Percentiles rank a stretch among this genome's conserved stretches.
Evolutionary conservation across 1,140 invertebrate species (phyloP).

Genomic region (Aphaenogaster floridana): DNA sequence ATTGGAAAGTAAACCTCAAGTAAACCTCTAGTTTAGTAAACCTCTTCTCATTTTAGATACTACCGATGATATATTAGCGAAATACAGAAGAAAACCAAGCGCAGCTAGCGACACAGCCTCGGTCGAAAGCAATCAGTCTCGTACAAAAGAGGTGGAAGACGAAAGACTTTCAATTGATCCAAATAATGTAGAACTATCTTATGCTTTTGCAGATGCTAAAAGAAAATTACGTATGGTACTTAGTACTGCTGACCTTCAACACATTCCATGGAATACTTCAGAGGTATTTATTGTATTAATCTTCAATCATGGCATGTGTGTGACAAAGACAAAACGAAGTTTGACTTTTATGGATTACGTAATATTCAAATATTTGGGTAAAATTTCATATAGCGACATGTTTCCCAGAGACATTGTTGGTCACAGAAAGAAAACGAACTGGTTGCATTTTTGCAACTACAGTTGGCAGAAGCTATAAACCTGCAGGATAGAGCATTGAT

Average conservation of each 20-base stretch:
- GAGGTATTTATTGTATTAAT: constrained; percentile 77
- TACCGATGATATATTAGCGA: constrained; percentile 97
- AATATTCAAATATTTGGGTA: neutral
- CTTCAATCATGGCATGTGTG: neutral
- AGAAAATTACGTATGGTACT: constrained; percentile 97
- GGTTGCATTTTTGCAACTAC: constrained; percentile 91
- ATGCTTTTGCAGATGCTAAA: constrained; percentile 95
- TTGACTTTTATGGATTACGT: neutral
- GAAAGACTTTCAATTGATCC: constrained; percentile 89
- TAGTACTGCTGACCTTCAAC: constrained; percentile 92
- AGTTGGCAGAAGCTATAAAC: constrained; percentile 96
- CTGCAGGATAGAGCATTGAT: constrained; percentile 93
- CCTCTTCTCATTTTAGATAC: constrained; percentile 88
- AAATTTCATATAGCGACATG: constrained; percentile 2
- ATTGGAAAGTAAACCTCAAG: neutral
- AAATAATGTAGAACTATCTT: constrained; percentile 89
- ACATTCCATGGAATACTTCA: constrained; percentile 84
- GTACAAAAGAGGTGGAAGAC: constrained; percentile 85
- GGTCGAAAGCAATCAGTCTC: constrained; percentile 83
- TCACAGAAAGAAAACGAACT: constrained; percentile 89
- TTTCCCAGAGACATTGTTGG: constrained; percentile 84
- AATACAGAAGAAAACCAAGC: constrained; percentile 95
- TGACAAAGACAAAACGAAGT: neutral
- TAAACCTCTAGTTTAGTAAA: neutral
- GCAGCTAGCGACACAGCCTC: constrained; percentile 87